Conservation (phyloP, 1,140 invertebrate species). For the Pomacea maculata region DNA sequence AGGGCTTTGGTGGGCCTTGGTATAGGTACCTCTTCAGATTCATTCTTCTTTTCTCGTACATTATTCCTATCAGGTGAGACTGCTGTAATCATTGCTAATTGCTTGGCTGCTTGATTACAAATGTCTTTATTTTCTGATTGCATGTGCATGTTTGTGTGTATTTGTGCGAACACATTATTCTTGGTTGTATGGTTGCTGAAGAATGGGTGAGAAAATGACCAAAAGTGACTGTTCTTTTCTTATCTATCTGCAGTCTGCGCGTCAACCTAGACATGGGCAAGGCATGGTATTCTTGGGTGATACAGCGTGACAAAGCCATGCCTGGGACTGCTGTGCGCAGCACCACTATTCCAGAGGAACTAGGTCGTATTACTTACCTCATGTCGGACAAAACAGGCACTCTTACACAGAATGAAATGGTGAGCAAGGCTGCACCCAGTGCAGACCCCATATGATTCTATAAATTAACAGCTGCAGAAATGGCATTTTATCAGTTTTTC, state of each 20-base stretch:
- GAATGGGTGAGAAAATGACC: too few relatives aligned
- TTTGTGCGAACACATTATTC: not conserved
- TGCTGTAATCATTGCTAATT: not conserved
- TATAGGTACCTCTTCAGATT: conserved; percentile 97
- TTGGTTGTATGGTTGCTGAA: not conserved
- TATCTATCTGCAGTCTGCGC: conserved; percentile 77
- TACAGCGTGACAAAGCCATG: conserved; percentile 92
- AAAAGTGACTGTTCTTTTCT: conserved; percentile 3
- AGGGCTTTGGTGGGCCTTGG: conserved; percentile 91
- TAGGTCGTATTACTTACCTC: conserved; percentile 86
- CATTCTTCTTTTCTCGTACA: conserved; percentile 97
- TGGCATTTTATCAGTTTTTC: too few relatives aligned
- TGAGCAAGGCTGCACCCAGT: conserved; percentile 30
- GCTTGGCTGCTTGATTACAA: not conserved
- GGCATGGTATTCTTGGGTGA: conserved; percentile 96
- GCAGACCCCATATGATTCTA: too few relatives aligned
- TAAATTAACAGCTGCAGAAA: not conserved
- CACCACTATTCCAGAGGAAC: conserved; percentile 97
- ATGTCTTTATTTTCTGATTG: not conserved
- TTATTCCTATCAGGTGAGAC: conserved; percentile 92
- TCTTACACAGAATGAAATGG: conserved; percentile 98
- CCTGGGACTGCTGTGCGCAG: conserved; percentile 96
- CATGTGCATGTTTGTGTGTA: not conserved
- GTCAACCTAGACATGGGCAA: conserved; percentile 99
- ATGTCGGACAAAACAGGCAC: conserved; percentile 99